Conservation (phyloP, 2,888 invertebrate genomes). For the Cheiracanthium punctorium region DNA sequence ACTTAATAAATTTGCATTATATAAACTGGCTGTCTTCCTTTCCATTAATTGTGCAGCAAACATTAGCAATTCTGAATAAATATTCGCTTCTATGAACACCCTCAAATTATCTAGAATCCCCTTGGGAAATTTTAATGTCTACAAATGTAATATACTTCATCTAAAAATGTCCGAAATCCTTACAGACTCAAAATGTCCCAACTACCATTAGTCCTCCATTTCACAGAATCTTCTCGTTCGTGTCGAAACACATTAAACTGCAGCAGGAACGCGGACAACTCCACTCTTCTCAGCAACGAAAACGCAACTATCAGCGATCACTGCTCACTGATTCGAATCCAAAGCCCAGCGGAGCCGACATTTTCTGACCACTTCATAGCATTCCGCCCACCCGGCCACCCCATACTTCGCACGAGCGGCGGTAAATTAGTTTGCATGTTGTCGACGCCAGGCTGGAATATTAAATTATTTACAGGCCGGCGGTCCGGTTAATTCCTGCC, state of each 20-base stretch:
- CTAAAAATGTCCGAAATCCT: not conserved
- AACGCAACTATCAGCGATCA: constrained; percentile 69
- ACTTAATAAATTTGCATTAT: too few relatives aligned
- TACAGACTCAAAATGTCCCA: constrained; percentile 48
- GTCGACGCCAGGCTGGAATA: constrained; percentile 64
- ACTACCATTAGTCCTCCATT: not conserved
- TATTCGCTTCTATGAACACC: too few relatives aligned
- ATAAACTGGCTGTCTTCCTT: too few relatives aligned
- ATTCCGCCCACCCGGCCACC: constrained; percentile 18
- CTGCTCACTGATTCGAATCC: constrained; percentile 67
- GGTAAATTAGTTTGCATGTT: constrained; percentile 69
- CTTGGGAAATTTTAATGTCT: not conserved
- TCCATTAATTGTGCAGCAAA: too few relatives aligned
- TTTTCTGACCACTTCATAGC: constrained; percentile 69
- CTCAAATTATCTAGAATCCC: too few relatives aligned
- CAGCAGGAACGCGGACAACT: constrained; percentile 63
- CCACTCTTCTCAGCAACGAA: constrained; percentile 39
- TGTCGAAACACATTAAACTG: constrained; percentile 64
- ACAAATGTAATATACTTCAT: not conserved
- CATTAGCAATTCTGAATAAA: too few relatives aligned
- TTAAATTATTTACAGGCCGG: constrained; percentile 69
- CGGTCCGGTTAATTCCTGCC: constrained; percentile 68
- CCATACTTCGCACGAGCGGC: constrained; percentile 53
- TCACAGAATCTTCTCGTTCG: constrained; percentile 32
- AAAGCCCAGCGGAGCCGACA: constrained; percentile 57